Conservation (phyloP, 2,888 invertebrate genomes). For the Nymphalis c-album region DNA sequence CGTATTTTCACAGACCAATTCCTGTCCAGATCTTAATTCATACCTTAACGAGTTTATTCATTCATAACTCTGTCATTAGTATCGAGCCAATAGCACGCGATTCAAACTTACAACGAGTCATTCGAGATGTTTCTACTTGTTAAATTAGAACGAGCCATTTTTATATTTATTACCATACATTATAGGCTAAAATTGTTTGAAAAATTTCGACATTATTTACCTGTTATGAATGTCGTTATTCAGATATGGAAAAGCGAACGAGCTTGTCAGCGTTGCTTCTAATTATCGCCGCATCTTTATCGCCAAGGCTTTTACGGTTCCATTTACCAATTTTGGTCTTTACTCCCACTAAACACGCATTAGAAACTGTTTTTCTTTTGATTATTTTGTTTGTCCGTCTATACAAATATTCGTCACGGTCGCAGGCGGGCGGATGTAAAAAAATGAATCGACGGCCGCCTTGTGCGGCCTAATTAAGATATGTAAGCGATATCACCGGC, state of each 20-base stretch:
- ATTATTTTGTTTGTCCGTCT: conserved; percentile 33
- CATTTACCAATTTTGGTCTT: conserved; percentile 34
- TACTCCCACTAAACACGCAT: conserved; percentile 29
- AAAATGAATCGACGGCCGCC: conserved; percentile 63
- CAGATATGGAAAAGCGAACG: conserved; percentile 31
- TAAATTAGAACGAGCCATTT: conserved; percentile 16
- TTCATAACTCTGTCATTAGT: conserved; percentile 28
- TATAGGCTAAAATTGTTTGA: conserved; percentile 15
- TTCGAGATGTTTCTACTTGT: conserved; percentile 18
- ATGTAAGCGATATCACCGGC: conserved; percentile 73
- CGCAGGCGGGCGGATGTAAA: conserved; percentile 59
- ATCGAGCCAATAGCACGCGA: conserved; percentile 24
- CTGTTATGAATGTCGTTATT: not conserved
- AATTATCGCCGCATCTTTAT: conserved; percentile 54
- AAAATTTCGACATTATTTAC: conserved; percentile 6
- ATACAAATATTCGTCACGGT: conserved; percentile 69
- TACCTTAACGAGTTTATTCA: conserved; percentile 28
- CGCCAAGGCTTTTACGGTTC: conserved; percentile 28
- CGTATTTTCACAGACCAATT: conserved; percentile 17
- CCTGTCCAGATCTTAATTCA: conserved; percentile 23
- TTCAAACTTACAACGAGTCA: conserved; percentile 15
- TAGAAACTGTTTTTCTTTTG: conserved; percentile 24
- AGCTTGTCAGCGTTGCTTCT: conserved; percentile 57
- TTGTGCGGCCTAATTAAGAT: conserved; percentile 81
- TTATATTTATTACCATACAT: conserved; percentile 15